Percentiles rank a stretch among this genome's conserved stretches.
These are phyloP conservation scores for Pipra filicauda DNA, from an alignment of 2,113 vertebrate species.

Conservation along the genomic window DNA sequence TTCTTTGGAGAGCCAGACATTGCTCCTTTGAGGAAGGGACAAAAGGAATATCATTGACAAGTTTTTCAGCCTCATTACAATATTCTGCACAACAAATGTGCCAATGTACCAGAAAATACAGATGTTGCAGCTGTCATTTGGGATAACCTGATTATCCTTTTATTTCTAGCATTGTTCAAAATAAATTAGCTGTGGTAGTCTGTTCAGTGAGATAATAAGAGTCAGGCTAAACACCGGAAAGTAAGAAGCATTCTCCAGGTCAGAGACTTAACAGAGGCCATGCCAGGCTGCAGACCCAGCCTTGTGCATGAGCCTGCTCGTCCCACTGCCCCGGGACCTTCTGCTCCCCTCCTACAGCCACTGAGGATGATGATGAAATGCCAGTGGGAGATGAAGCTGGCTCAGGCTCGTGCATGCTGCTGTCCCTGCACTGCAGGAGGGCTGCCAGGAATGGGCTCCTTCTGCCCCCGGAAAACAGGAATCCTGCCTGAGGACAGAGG, in stretches of 20 bases:
- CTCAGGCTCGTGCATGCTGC: not conserved
- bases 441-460: not conserved
- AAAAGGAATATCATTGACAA: slow-evolving; percentile 72
- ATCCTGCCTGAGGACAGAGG: not conserved
- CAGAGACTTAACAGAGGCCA: not conserved
- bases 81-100: slow-evolving; percentile 76
- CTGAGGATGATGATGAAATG: accelerated
- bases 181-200: slow-evolving; percentile 69
- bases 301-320: accelerated
- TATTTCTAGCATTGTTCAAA: slow-evolving; percentile 72
- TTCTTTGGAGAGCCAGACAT: slow-evolving; percentile 30
- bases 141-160: slow-evolving; percentile 78
- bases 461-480: not conserved
- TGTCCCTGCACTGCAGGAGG: accelerated
- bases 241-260: slow-evolving; percentile 25
- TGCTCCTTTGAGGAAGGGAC: slow-evolving; percentile 74
- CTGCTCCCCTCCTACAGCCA: accelerated
- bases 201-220: slow-evolving; percentile 65
- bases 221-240: slow-evolving; percentile 43
- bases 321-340: not conserved
- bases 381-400: not conserved
- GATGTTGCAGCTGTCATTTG: slow-evolving; percentile 75
- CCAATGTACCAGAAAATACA: slow-evolving; percentile 76
- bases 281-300: not conserved
- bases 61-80: slow-evolving; percentile 76